Evolutionary conservation across 1,140 invertebrate genomes (phyloP), one percentile per base, ranked within the genome.

Genomic region (Halesus radiatus): DNA sequence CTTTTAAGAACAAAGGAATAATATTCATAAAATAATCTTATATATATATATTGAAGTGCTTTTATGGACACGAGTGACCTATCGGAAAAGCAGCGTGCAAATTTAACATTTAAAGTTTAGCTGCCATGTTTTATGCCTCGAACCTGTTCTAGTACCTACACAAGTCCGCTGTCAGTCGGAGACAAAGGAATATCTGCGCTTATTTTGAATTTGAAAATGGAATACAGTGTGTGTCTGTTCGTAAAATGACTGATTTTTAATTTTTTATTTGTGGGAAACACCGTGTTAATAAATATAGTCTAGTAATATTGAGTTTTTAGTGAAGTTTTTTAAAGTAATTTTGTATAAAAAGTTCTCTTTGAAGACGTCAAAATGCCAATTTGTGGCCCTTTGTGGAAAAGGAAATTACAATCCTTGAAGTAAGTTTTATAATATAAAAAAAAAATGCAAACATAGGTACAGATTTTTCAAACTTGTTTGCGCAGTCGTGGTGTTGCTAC

Each of bases 111-210:
- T 66, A 66, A 66, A 20, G 37, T 45, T 66, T 66, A 16, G 13
- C 32, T 5, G 62, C 32, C 23, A 66, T 66, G 32, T 66, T 53
- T 66, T 53, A 53, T n/a, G 29, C 15, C 29, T 37, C 3, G 18
- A 72, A 72, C 68, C 68, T 53, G 68, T 72, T 72, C 22, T 72
- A 18, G 37, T 26, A 23, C 23, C 45, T n/a, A 45, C n/a, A 50
- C 18, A 70, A 45, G 37, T 70, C 13, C 22, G 32, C 37, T 70
- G 29, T 50, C 32, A 70, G 37, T 26, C 37, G 52, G n/a, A 72
- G 45, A 72, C 68, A 72, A 72, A 72, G 68, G 68, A 72, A 72
- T 53, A 52, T 23, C n/a, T 53, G 18, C 68, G 45, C 64, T 23
- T 52, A 53, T 72, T 29, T 72, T n/a, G 20, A 72, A 50, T 53